A percentile compares a stretch with the other conserved stretches of the same genome.
phyloP scores from a whole-genome alignment of 2,888 invertebrate genomes.

The Notocelia uddmanniana region DNA sequence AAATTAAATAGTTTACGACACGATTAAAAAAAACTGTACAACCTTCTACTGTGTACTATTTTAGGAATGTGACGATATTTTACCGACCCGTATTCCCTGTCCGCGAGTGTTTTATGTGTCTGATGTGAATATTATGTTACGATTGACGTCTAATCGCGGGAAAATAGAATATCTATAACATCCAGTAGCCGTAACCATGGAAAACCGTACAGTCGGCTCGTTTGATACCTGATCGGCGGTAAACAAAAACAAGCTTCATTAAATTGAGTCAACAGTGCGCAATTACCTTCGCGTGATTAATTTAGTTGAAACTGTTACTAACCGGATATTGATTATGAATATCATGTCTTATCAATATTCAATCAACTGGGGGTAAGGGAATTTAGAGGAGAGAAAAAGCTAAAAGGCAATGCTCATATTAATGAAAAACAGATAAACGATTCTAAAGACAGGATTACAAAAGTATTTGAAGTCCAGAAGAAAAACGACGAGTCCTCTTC shows the following conservation, averaged over 20 bases:
- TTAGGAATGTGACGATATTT: too few relatives aligned
- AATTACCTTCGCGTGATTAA: conserved; percentile 41
- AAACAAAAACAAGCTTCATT: conserved; percentile 42
- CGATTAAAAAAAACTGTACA: too few relatives aligned
- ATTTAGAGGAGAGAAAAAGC: not conserved
- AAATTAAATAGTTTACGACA: too few relatives aligned
- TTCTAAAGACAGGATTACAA: too few relatives aligned
- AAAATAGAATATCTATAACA: conserved; percentile 4
- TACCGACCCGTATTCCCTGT: too few relatives aligned
- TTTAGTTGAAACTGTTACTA: conserved; percentile 41
- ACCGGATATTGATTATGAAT: conserved; percentile 28
- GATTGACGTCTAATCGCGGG: not conserved
- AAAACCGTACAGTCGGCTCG: conserved; percentile 21
- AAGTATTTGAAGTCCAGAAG: too few relatives aligned
- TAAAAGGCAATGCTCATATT: not conserved
- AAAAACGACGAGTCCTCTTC: too few relatives aligned
- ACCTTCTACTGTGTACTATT: too few relatives aligned
- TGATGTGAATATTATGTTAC: not conserved
- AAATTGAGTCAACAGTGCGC: conserved; percentile 41
- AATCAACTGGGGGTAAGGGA: conserved; percentile 7
- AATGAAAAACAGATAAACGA: not conserved
- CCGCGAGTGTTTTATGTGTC: too few relatives aligned
- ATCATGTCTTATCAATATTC: conserved; percentile 29
- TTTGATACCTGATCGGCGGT: conserved; percentile 38
- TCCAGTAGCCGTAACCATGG: conserved; percentile 14